Base-by-base conservation (phyloP, 2,113 vertebrate genomes). In the Nothocercus nigrocapillus region DNA sequence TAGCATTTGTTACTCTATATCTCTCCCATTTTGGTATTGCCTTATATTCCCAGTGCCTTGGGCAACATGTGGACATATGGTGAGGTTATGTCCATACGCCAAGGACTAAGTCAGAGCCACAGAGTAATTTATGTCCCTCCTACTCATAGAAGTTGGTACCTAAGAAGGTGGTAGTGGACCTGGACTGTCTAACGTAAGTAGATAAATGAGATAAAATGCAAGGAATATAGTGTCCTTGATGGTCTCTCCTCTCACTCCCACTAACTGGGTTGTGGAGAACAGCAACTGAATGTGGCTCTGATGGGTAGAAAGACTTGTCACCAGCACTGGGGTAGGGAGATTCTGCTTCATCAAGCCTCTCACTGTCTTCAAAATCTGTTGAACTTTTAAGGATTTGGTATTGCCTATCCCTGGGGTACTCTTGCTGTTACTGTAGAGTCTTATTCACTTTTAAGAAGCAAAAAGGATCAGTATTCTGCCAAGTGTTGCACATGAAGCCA, bases 191-290 rank as follows among this genome's bases (percentile, higher is more conserved):
- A 40, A 85, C 13, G 11, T 59, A 74, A 59, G 34, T 17, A 45
- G 10, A 8, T 36, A 92, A 76, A 28, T 75, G 30, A 76, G 6
- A 17, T 30, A 42, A 58, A 59, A 11, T 10, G 18, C 20, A 56
- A 88, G 36, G 54, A 85, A 44, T 24, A 66, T 2, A 58, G 7
- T 77, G 2, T 20, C 19, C 17, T 34, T 72, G 21, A 24, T 8
- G 22, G 63, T n/a, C 53, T 80, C 62, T 70, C 79, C 6, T 8
- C 40, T 49, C 27, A 14, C 4, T 85, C 11, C 22, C 18, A 56
- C 2, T 27, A 20, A 5, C 1, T 0, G 21, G 3, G 5, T 12
- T 63, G 0, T 58, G 38, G 56, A 6, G 4, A 51, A 15, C 12
- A 74, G 16, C 1, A n/a, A 34, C 3, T 63, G 80, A 63, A 44